Conservation (phyloP, 2,888 invertebrate species). For the Notodromas monacha region DNA sequence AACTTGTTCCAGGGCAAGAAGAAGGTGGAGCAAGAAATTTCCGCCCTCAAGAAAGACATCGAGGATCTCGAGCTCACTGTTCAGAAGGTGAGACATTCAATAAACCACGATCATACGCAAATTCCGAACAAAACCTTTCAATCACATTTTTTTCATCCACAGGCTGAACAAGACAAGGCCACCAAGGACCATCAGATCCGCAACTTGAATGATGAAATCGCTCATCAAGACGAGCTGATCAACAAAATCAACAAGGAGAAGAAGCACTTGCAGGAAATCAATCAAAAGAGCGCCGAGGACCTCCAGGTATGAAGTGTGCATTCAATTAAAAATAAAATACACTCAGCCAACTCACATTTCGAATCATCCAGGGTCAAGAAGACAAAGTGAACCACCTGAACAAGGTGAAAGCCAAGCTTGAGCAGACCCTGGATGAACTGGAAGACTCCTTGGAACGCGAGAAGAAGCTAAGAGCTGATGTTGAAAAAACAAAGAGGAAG, state of each 20-base stretch:
- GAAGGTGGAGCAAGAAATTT: conserved; percentile 78
- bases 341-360: no score
- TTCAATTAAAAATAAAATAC: no score
- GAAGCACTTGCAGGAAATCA: conserved; percentile 78
- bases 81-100: conserved; percentile 48
- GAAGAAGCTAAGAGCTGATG: conserved; percentile 86
- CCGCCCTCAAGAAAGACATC: conserved; percentile 81
- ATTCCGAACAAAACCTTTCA: no score
- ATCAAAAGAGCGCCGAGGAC: conserved; percentile 71
- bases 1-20: conserved; percentile 78
- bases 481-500: conserved; percentile 94
- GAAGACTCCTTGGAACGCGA: conserved; percentile 96
- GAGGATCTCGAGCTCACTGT: conserved; percentile 78
- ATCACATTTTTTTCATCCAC: conserved; percentile 8
- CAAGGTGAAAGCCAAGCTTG: conserved; percentile 95
- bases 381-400: conserved; percentile 98
- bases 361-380: conserved; percentile 45
- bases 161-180: conserved; percentile 76
- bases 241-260: conserved; percentile 97
- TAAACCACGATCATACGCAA: neutral
- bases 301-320: conserved; percentile 29
- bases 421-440: conserved; percentile 89
- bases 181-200: conserved; percentile 96
- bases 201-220: conserved; percentile 93
- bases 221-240: conserved; percentile 96